A percentile compares a stretch with the other conserved stretches of the same genome.
phyloP scores from a whole-genome alignment of 2,113 vertebrate genomes.

The Lampris incognitus region DNA sequence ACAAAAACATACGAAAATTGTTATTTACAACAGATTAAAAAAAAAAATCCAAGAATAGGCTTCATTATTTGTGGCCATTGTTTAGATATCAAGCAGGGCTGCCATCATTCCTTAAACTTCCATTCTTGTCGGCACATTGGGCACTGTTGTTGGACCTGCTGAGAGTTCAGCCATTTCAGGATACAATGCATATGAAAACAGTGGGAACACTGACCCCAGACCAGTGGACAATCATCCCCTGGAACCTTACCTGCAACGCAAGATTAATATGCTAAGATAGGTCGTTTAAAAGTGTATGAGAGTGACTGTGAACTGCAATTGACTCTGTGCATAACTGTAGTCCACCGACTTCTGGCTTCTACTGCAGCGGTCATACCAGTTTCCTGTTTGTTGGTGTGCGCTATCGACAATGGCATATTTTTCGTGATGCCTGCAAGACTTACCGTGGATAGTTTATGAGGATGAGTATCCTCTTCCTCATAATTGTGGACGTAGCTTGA shows the following conservation, averaged over 20 bases:
- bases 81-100: background rate
- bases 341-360: too few species aligned
- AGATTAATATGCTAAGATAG: background rate
- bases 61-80: background rate
- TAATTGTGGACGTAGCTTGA: too few species aligned
- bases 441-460: too few species aligned
- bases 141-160: conserved; percentile 97
- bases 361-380: too few species aligned
- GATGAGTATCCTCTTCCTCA: too few species aligned
- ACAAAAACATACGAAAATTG: conserved; percentile 26
- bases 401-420: too few species aligned
- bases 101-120: conserved; percentile 95
- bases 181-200: conserved; percentile 99
- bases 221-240: conserved; percentile 95
- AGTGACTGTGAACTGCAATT: too few species aligned
- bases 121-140: conserved; percentile 99
- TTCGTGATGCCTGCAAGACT: too few species aligned
- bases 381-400: too few species aligned
- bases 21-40: conserved; percentile 51
- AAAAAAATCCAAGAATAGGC: background rate
- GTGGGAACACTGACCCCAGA: conserved; percentile 98
- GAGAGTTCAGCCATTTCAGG: conserved; percentile 97
- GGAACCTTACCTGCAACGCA: conserved; percentile 90
- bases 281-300: too few species aligned
- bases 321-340: too few species aligned